These are phyloP conservation scores for Bombus confusus DNA, from an alignment of 1,140 invertebrate genomes.

Conservation along the genomic window DNA sequence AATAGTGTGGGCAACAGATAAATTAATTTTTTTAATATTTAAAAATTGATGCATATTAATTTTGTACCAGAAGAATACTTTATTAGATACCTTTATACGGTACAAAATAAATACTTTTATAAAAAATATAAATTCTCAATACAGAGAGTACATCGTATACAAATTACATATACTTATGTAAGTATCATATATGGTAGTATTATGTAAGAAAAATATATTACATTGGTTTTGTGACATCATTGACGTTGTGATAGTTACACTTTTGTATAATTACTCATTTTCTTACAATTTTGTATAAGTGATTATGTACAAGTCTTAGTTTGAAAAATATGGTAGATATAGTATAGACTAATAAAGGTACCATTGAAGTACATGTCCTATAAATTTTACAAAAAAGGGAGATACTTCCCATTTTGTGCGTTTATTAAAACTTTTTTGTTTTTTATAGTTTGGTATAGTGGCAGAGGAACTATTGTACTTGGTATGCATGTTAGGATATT, in stretches of 20 bases:
- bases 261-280: too few relatives aligned
- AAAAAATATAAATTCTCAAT: conserved; percentile 72
- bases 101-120: conserved; percentile 69
- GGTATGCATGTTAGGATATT: conserved; percentile 7
- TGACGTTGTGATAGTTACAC: not conserved
- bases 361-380: conserved; percentile 30
- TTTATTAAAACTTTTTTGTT: not conserved
- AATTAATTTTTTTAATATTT: not conserved
- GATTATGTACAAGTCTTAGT: conserved; percentile 46
- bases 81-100: conserved; percentile 35
- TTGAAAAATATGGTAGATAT: conserved; percentile 15
- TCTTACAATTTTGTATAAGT: not conserved
- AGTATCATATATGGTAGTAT: conserved; percentile 19
- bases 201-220: conserved; percentile 56
- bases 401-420: not conserved
- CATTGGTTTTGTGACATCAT: conserved; percentile 7
- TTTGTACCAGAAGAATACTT: conserved; percentile 50
- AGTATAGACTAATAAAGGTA: not conserved
- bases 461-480: conserved; percentile 42
- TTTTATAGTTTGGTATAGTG: conserved; percentile 42
- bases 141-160: conserved; percentile 12
- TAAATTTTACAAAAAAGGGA: conserved; percentile 8
- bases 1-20: not conserved
- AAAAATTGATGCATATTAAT: not conserved
- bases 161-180: conserved; percentile 33